Percentiles rank a stretch among this genome's conserved stretches.
Evolutionary conservation across 2,113 vertebrate species (phyloP).

Genomic region (Echinops telfairi): DNA sequence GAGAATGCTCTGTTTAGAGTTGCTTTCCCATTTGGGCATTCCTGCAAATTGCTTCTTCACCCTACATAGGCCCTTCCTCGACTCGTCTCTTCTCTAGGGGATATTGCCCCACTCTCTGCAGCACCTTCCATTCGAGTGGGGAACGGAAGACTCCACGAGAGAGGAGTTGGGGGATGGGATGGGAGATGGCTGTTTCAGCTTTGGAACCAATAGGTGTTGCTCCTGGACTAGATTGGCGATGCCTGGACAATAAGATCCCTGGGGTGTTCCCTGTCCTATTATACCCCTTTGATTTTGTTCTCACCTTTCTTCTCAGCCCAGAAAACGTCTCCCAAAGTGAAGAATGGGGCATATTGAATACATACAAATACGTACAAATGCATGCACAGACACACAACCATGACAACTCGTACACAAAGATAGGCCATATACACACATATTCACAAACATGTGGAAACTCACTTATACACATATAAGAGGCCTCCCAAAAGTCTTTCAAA

Average conservation of each 20-base stretch:
- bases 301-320: too few species aligned
- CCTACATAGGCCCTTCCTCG: constrained; percentile 61
- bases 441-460: background rate
- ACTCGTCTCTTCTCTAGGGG: constrained; percentile 62
- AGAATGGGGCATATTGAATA: background rate
- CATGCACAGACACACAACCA: background rate
- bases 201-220: background rate
- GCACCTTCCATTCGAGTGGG: background rate
- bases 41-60: constrained; percentile 84
- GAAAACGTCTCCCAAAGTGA: background rate
- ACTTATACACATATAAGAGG: background rate
- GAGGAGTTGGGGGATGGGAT: background rate
- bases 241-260: background rate
- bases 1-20: constrained; percentile 81
- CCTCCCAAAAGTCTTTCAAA: too few species aligned
- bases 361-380: background rate
- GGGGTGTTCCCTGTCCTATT: background rate
- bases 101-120: constrained; percentile 12
- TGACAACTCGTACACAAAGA: background rate
- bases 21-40: constrained; percentile 86
- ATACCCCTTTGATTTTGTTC: background rate
- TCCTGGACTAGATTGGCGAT: too few species aligned
- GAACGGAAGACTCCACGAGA: background rate
- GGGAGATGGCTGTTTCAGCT: background rate
- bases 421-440: too few species aligned